Conservation (phyloP, 2,888 invertebrate species). For the Elysia crispata region DNA sequence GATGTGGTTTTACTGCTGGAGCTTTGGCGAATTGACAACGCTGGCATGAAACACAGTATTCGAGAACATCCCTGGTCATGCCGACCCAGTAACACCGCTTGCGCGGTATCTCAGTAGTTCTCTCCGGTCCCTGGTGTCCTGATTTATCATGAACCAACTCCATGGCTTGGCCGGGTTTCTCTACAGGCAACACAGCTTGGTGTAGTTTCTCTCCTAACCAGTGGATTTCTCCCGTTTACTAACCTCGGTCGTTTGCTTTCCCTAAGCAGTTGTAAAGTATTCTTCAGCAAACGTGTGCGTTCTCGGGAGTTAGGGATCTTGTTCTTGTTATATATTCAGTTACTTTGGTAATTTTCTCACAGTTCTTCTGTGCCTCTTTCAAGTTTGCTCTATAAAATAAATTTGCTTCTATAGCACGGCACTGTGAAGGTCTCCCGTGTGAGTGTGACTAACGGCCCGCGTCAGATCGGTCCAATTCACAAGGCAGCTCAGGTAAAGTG, state of each 20-base stretch:
- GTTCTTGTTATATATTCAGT: neutral
- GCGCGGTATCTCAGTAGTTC: slow-evolving; percentile 46
- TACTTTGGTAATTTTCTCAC: neutral
- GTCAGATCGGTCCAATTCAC: too few relatives aligned
- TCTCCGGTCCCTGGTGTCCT: slow-evolving; percentile 54
- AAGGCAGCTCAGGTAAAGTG: too few relatives aligned
- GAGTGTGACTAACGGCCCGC: too few relatives aligned
- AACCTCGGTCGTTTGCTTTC: neutral
- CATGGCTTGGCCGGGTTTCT: slow-evolving; percentile 9
- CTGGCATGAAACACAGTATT: neutral
- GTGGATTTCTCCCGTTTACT: neutral
- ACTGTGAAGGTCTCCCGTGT: too few relatives aligned
- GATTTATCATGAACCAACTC: slow-evolving; percentile 44
- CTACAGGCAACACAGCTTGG: neutral
- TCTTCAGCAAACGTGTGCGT: neutral
- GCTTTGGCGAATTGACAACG: neutral
- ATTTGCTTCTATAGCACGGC: too few relatives aligned
- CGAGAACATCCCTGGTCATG: neutral
- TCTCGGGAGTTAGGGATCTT: neutral
- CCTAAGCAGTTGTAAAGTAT: neutral
- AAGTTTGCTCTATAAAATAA: neutral
- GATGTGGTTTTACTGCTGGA: neutral
- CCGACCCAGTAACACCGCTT: slow-evolving; percentile 56
- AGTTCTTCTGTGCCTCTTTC: neutral
- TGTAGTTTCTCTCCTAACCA: neutral